Conservation (phyloP, 2,888 invertebrate species). For the Creontiades dilutus region DNA sequence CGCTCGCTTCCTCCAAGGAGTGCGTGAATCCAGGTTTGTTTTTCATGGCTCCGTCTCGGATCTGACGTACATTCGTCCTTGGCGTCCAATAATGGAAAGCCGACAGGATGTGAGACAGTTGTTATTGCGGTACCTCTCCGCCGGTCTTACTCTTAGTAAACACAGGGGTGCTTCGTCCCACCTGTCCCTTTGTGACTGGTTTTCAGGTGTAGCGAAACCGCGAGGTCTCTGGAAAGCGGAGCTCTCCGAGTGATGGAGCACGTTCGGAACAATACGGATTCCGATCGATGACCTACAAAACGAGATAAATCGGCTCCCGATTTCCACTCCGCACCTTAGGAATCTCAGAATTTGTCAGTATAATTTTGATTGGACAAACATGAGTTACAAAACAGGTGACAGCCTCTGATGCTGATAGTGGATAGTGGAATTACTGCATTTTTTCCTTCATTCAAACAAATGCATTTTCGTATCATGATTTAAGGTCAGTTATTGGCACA, state of each 20-base stretch:
- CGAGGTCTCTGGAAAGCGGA: not conserved
- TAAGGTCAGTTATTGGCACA: too few species aligned
- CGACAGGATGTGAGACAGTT: constrained; percentile 39
- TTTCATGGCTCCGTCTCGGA: not conserved
- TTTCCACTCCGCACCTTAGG: too few species aligned
- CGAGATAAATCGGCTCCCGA: too few species aligned
- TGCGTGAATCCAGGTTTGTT: constrained; percentile 11
- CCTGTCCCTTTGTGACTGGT: not conserved
- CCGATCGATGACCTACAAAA: too few species aligned
- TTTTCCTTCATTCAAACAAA: too few species aligned
- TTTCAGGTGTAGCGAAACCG: constrained; percentile 14
- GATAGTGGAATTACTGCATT: too few species aligned
- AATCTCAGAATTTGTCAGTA: too few species aligned
- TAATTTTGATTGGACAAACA: too few species aligned
- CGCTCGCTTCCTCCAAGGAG: not conserved
- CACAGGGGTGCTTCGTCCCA: constrained; percentile 20
- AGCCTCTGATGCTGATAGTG: too few species aligned
- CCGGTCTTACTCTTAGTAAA: not conserved
- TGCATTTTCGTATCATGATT: too few species aligned
- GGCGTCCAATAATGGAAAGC: constrained; percentile 39
- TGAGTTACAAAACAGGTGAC: too few species aligned
- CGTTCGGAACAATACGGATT: too few species aligned
- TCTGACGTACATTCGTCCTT: constrained; percentile 32
- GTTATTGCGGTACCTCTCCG: not conserved
- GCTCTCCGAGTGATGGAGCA: not conserved